Evolutionary conservation across 2,113 vertebrate species (phyloP).

Genomic region (Anoplopoma fimbria): DNA sequence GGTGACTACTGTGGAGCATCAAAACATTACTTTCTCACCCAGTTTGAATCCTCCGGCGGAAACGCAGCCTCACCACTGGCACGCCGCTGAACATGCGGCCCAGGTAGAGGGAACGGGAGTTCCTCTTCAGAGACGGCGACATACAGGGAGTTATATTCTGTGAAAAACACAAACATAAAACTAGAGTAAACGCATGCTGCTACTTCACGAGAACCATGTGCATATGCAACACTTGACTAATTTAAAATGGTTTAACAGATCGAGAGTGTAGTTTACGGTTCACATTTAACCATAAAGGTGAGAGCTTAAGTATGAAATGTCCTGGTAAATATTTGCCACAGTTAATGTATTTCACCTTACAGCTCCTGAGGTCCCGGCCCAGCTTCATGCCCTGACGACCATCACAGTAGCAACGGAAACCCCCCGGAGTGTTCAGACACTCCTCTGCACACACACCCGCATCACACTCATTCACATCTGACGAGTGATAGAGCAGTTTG

Average conservation of each 20-base stretch:
- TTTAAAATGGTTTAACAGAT: background rate
- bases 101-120: conserved; percentile 92
- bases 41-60: conserved; percentile 90
- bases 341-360: conserved; percentile 87
- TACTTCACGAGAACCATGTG: background rate
- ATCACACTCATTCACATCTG: conserved; percentile 94
- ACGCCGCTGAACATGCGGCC: conserved; percentile 94
- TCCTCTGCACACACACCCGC: conserved; percentile 88
- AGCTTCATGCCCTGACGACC: conserved; percentile 93
- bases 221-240: background rate
- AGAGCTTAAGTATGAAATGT: background rate
- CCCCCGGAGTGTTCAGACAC: conserved; percentile 92
- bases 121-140: conserved; percentile 87
- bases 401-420: conserved; percentile 93
- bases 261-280: background rate
- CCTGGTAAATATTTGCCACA: conserved; percentile 12
- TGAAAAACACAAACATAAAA: conserved; percentile 26
- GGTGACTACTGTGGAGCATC: background rate
- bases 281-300: background rate
- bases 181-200: background rate
- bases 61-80: conserved; percentile 91
- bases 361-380: conserved; percentile 88
- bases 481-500: conserved; percentile 2
- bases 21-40: conserved; percentile 84
- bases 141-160: conserved; percentile 90